Evolutionary conservation across 2,888 invertebrate species (phyloP).

Genomic region (Charanyca ferruginea): DNA sequence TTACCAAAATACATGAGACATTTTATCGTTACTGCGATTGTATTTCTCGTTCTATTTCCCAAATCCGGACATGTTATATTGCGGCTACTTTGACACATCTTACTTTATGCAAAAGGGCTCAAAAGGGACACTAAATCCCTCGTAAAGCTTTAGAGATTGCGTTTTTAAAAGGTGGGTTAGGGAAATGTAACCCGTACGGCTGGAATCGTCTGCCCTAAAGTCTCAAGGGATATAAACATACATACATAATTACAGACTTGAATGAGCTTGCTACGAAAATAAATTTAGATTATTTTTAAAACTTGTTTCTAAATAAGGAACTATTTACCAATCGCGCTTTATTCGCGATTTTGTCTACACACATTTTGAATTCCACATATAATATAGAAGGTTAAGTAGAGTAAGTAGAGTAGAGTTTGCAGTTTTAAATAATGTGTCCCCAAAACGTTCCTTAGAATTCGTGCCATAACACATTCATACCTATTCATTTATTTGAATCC

Average conservation of each 20-base stretch:
- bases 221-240: constrained; percentile 21
- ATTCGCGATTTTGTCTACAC: too few species aligned
- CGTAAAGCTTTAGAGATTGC: constrained; percentile 51
- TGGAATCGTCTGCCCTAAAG: not conserved
- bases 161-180: constrained; percentile 55
- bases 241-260: not conserved
- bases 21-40: not conserved
- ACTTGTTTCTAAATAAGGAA: not conserved
- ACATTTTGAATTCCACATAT: too few species aligned
- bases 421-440: too few species aligned
- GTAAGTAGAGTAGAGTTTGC: too few species aligned
- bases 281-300: not conserved
- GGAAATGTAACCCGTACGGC: constrained; percentile 32
- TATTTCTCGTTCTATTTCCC: not conserved
- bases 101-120: constrained; percentile 31
- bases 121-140: constrained; percentile 39
- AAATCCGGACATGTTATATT: constrained; percentile 15
- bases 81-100: constrained; percentile 36
- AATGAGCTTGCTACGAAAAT: not conserved
- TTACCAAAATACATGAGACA: not conserved
- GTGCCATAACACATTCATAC: too few species aligned
- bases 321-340: too few species aligned
- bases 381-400: too few species aligned
- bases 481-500: too few species aligned
- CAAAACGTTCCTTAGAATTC: too few species aligned